A percentile compares a stretch with the other conserved stretches of the same genome.
Evolutionary conservation across 2,797 vertebrate genomes (phyloP).

Genomic region (Loriculus beryllinus): DNA sequence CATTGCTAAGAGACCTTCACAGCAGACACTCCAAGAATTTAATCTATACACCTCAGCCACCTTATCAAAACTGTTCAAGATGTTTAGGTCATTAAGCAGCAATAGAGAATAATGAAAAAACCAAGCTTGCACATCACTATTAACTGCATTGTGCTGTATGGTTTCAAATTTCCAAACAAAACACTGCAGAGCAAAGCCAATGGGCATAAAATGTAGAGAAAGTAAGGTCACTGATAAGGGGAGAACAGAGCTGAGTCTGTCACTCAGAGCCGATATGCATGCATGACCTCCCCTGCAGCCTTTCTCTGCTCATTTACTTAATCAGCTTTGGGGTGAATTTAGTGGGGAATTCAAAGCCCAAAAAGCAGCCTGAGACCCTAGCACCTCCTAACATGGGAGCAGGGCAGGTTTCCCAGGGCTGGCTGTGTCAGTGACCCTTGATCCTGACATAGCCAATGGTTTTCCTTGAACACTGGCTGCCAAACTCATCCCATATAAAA

Average conservation of each 20-base stretch:
- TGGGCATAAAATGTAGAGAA: neutral
- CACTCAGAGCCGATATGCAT: neutral
- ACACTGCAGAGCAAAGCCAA: neutral
- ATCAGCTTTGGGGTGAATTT: neutral
- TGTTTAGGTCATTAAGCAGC: slow-evolving; percentile 43
- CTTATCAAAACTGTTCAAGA: slow-evolving; percentile 21
- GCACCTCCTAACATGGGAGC: too few relatives aligned
- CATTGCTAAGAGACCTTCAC: neutral
- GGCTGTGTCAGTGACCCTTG: neutral
- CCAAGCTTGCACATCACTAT: neutral
- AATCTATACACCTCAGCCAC: slow-evolving; percentile 26
- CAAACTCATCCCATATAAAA: neutral
- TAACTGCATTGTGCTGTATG: neutral
- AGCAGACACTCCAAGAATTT: neutral
- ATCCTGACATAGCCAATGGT: neutral
- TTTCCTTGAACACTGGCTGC: neutral
- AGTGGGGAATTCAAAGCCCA: neutral
- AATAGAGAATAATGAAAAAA: neutral
- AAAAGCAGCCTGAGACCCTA: neutral
- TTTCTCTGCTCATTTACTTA: neutral
- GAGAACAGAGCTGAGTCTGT: neutral
- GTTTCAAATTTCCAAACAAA: neutral
- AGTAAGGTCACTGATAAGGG: neutral
- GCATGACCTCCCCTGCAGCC: neutral
- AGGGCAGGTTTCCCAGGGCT: neutral